These are phyloP conservation scores for Pollenia griseotomentosa DNA, from an alignment of 2,888 invertebrate genomes.

Conservation along the genomic window DNA sequence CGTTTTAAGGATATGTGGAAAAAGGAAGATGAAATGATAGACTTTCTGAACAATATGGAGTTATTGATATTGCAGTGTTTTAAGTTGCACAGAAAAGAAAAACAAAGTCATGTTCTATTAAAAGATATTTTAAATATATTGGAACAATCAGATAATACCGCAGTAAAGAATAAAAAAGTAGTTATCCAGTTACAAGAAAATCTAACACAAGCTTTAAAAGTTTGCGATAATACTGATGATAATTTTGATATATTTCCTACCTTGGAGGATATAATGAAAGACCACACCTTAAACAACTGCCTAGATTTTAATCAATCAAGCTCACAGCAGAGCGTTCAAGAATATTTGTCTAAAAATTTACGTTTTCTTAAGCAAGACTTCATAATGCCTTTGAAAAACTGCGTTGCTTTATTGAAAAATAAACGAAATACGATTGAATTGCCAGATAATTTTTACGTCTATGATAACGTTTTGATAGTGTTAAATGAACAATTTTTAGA, in stretches of 20 bases:
- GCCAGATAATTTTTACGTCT: conserved; percentile 69
- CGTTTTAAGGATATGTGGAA: conserved; percentile 77
- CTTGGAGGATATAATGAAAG: conserved; percentile 83
- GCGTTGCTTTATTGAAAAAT: conserved; percentile 74
- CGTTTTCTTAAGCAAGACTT: conserved; percentile 92
- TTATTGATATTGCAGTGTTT: conserved; percentile 75
- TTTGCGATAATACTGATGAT: conserved; percentile 10
- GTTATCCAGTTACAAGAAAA: conserved; percentile 33
- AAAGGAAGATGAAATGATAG: conserved; percentile 60
- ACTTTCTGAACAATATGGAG: conserved; percentile 75
- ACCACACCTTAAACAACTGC: conserved; percentile 82
- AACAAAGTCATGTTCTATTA: conserved; percentile 72
- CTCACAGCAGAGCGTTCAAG: conserved; percentile 85
- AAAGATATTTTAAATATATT: conserved; percentile 74
- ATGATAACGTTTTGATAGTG: conserved; percentile 78
- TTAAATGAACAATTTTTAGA: conserved; percentile 78
- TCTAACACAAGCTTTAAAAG: conserved; percentile 36
- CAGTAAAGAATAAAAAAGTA: conserved; percentile 40
- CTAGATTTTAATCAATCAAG: conserved; percentile 86
- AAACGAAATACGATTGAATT: conserved; percentile 44
- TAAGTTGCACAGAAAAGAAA: conserved; percentile 68
- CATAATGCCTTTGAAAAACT: conserved; percentile 88
- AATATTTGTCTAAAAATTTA: conserved; percentile 93
- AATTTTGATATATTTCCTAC: conserved; percentile 85
- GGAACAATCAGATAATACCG: conserved; percentile 57